Percentiles rank a stretch among this genome's conserved stretches.
Conservation (phyloP, 2,113 vertebrate species). For the Callospermophilus lateralis region DNA sequence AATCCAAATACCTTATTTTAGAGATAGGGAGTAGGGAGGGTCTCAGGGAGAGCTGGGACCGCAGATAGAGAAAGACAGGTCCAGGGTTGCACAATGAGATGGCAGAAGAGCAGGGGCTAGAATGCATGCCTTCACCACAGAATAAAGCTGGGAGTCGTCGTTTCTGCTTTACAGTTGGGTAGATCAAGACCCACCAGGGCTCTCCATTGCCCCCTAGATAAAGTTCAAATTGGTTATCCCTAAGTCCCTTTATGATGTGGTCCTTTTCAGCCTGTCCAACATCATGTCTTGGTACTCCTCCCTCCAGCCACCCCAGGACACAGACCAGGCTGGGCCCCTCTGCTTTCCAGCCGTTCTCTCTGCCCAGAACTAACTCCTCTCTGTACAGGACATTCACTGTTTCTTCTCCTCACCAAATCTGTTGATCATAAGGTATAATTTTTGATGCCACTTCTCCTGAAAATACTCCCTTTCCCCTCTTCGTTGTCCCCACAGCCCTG, state of each 20-base stretch:
- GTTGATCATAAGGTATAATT: background rate
- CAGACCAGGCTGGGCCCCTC: background rate
- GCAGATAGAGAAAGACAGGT: background rate
- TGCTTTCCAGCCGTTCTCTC: background rate
- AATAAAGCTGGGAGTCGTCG: background rate
- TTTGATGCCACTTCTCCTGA: background rate
- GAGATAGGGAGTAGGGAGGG: background rate
- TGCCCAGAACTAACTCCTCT: background rate
- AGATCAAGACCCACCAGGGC: background rate
- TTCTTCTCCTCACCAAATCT: background rate
- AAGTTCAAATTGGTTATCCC: background rate
- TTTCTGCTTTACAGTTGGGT: background rate
- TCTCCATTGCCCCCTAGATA: background rate
- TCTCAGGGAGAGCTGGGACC: rapidly evolving
- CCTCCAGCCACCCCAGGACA: background rate
- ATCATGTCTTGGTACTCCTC: background rate
- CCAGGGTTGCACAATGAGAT: background rate
- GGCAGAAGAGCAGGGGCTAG: background rate
- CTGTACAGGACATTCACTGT: background rate
- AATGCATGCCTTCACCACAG: background rate
- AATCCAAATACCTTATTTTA: background rate
- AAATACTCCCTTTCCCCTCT: background rate
- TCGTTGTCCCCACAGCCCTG: background rate
- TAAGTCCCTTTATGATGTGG: background rate
- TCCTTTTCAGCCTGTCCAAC: background rate